Conservation (phyloP, 2,888 invertebrate species). For the Cataglyphis rosenhaueri region DNA sequence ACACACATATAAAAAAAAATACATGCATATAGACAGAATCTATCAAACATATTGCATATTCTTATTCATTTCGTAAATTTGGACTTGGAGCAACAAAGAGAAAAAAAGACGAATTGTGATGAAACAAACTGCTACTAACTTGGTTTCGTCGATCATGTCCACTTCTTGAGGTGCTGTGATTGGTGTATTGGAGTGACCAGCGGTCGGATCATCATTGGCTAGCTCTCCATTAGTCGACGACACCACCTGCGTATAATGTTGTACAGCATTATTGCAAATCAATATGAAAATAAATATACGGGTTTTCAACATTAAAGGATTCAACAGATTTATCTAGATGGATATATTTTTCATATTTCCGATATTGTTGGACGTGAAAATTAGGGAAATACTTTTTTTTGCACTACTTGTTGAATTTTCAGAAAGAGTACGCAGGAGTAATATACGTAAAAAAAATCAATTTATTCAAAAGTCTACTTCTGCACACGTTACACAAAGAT, state of each 20-base stretch:
- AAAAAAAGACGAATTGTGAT: slow-evolving; percentile 4
- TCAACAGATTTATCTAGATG: background rate
- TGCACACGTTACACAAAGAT: slow-evolving; percentile 1
- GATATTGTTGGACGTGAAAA: slow-evolving; percentile 28
- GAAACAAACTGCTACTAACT: slow-evolving; percentile 89
- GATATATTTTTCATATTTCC: background rate
- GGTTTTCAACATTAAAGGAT: slow-evolving; percentile 19
- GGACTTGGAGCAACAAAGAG: slow-evolving; percentile 10
- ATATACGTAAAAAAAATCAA: slow-evolving; percentile 20
- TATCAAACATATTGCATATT: background rate
- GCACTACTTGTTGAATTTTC: slow-evolving; percentile 26
- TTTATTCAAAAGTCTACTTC: slow-evolving; percentile 45
- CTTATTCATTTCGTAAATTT: background rate
- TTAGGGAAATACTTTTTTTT: slow-evolving; percentile 14
- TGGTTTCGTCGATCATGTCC: slow-evolving; percentile 98
- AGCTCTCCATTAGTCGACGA: slow-evolving; percentile 98
- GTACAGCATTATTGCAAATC: slow-evolving; percentile 54
- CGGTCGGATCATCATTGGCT: slow-evolving; percentile 97
- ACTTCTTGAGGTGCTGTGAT: slow-evolving; percentile 97
- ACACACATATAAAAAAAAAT: background rate
- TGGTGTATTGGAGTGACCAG: slow-evolving; percentile 98
- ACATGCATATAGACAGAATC: background rate
- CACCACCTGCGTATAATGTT: slow-evolving; percentile 91
- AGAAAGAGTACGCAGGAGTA: slow-evolving; percentile 49
- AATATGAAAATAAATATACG: background rate